These are phyloP conservation scores for Tenthredo amoena DNA, from an alignment of 2,888 invertebrate species.

Conservation along the genomic window DNA sequence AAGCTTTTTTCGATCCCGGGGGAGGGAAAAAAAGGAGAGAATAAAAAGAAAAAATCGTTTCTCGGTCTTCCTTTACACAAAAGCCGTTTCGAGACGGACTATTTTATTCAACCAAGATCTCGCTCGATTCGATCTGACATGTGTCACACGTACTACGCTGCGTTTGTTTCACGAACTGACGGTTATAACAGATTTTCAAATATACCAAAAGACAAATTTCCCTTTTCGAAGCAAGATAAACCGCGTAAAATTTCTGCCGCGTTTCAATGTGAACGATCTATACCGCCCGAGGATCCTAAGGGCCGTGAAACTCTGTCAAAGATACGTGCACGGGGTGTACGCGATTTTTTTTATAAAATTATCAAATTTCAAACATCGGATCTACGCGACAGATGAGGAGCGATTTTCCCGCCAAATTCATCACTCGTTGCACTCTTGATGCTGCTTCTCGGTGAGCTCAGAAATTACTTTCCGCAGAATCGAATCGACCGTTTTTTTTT, in stretches of 20 bases:
- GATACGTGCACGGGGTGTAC: not conserved
- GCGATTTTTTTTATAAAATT: conserved; percentile 1
- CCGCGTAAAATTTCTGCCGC: conserved; percentile 53
- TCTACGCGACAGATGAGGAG: conserved; percentile 65
- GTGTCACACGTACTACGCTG: conserved; percentile 27
- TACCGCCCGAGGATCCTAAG: conserved; percentile 23
- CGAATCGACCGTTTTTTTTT: not conserved
- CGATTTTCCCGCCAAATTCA: conserved; percentile 60
- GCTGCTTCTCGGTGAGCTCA: conserved; percentile 58
- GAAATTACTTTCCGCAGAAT: not conserved
- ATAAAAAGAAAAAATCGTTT: not conserved
- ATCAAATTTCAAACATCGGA: not conserved
- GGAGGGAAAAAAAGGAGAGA: conserved; percentile 77
- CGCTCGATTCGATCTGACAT: conserved; percentile 42
- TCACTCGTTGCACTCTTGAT: conserved; percentile 63
- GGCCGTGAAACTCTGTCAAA: not conserved
- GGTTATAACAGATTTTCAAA: conserved; percentile 48
- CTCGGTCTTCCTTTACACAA: not conserved
- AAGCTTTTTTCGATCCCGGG: conserved; percentile 72
- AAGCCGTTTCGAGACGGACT: conserved; percentile 13
- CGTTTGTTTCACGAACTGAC: conserved; percentile 51
- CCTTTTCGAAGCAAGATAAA: not conserved
- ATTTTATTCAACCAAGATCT: conserved; percentile 22
- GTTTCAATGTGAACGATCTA: conserved; percentile 52
- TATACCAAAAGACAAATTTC: not conserved